Conservation (phyloP, 2,888 invertebrate species). For the Caenorhabditis sp. region DNA sequence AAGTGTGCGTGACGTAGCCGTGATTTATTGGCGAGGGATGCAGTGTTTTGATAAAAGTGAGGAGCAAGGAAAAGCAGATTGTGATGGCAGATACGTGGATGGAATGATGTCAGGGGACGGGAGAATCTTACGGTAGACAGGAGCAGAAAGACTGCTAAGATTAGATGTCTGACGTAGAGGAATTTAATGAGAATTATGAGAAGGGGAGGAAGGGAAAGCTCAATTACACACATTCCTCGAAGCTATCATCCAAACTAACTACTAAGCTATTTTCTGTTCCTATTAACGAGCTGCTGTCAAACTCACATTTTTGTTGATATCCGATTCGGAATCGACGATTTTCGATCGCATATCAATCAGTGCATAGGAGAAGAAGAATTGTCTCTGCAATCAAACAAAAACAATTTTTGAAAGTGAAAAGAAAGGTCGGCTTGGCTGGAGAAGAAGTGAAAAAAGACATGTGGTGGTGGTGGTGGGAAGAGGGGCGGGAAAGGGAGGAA, state of each 20-base stretch:
- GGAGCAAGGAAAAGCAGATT: constrained; percentile 8
- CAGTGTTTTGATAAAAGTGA: constrained; percentile 18
- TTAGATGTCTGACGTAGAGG: no score
- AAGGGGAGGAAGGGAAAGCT: no score
- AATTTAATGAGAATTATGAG: no score
- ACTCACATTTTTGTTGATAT: constrained; percentile 46
- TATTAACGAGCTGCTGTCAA: background rate
- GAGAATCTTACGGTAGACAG: no score
- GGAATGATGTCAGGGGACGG: background rate
- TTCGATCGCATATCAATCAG: constrained; percentile 48
- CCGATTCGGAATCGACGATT: constrained; percentile 39
- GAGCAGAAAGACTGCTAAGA: no score
- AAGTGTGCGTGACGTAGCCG: constrained; percentile 32
- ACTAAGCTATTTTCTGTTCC: background rate
- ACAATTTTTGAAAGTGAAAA: constrained; percentile 8
- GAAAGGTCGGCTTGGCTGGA: constrained; percentile 36
- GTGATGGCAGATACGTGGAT: background rate
- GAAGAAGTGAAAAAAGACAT: constrained; percentile 17
- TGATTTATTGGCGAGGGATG: constrained; percentile 31
- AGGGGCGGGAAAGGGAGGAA: background rate
- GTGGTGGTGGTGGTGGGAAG: no score
- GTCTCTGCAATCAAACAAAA: constrained; percentile 16
- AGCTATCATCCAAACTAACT: no score
- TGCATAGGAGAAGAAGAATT: constrained; percentile 2
- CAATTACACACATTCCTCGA: no score